These are phyloP conservation scores for Venturia canescens DNA, from an alignment of 1,140 invertebrate genomes.

Conservation along the genomic window DNA sequence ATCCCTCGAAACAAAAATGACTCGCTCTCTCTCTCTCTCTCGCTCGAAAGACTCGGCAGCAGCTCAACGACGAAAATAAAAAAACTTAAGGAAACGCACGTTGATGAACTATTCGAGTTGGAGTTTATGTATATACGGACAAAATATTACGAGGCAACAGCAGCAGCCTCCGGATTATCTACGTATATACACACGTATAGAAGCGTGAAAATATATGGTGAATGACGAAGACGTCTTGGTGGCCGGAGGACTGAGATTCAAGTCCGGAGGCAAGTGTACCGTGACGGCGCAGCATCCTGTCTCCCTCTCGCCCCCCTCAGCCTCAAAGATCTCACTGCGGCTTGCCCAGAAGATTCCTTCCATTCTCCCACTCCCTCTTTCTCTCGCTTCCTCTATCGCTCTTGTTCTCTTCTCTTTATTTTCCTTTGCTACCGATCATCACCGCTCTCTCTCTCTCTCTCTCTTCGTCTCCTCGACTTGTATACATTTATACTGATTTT, in stretches of 20 bases:
- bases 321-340: conserved; percentile 37
- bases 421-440: conserved; percentile 49
- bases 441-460: conserved; percentile 57
- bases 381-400: conserved; percentile 19
- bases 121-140: neutral
- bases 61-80: too few species aligned
- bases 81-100: neutral
- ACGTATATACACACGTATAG: neutral
- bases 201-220: neutral
- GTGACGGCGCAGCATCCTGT: conserved; percentile 71
- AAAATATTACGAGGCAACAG: conserved; percentile 14
- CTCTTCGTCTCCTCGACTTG: too few species aligned
- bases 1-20: neutral
- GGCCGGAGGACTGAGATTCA: conserved; percentile 71
- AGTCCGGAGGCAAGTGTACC: conserved; percentile 73
- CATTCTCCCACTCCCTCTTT: conserved; percentile 24
- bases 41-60: too few species aligned
- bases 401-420: conserved; percentile 13
- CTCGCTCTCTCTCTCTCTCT: too few species aligned
- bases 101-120: conserved; percentile 10
- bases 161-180: neutral
- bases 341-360: conserved; percentile 3
- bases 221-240: conserved; percentile 53
- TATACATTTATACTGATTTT: neutral
- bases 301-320: conserved; percentile 43